Evolutionary conservation across 2,888 invertebrate genomes (phyloP).

Genomic region (Dryobotodes eremita): DNA sequence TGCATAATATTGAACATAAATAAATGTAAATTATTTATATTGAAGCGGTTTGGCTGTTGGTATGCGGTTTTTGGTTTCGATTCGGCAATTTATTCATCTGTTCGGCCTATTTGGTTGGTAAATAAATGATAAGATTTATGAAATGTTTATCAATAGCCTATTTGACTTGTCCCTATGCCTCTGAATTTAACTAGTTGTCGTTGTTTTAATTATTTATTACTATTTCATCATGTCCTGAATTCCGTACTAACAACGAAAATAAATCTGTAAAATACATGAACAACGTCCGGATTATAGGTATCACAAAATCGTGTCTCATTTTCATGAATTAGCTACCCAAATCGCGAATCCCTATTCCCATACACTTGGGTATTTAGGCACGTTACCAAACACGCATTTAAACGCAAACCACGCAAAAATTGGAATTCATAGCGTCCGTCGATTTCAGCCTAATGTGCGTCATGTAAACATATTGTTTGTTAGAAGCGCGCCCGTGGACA

Average conservation of each 20-base stretch:
- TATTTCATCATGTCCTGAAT: not conserved
- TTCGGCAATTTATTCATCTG: slow-evolving; percentile 44
- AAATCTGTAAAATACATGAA: not conserved
- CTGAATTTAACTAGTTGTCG: slow-evolving; percentile 7
- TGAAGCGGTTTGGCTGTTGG: slow-evolving; percentile 43
- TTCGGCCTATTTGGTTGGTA: slow-evolving; percentile 28
- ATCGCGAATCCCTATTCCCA: slow-evolving; percentile 1
- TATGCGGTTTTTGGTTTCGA: slow-evolving; percentile 52
- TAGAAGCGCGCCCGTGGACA: slow-evolving; percentile 71
- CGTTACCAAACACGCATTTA: slow-evolving; percentile 64
- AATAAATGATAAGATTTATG: slow-evolving; percentile 49
- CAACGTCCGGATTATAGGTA: not conserved
- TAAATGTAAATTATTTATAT: slow-evolving; percentile 52
- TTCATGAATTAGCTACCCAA: slow-evolving; percentile 25
- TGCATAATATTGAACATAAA: slow-evolving; percentile 47
- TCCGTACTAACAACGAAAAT: not conserved
- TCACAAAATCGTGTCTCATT: slow-evolving; percentile 6
- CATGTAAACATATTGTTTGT: slow-evolving; percentile 80
- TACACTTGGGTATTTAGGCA: slow-evolving; percentile 58
- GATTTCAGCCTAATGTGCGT: slow-evolving; percentile 81
- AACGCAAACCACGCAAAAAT: slow-evolving; percentile 69
- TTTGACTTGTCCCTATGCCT: not conserved
- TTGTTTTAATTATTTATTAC: not conserved
- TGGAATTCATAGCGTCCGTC: slow-evolving; percentile 75
- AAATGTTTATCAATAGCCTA: slow-evolving; percentile 3